These are phyloP conservation scores for Parnassius smintheus DNA, from an alignment of 2,888 invertebrate genomes.

Conservation along the genomic window DNA sequence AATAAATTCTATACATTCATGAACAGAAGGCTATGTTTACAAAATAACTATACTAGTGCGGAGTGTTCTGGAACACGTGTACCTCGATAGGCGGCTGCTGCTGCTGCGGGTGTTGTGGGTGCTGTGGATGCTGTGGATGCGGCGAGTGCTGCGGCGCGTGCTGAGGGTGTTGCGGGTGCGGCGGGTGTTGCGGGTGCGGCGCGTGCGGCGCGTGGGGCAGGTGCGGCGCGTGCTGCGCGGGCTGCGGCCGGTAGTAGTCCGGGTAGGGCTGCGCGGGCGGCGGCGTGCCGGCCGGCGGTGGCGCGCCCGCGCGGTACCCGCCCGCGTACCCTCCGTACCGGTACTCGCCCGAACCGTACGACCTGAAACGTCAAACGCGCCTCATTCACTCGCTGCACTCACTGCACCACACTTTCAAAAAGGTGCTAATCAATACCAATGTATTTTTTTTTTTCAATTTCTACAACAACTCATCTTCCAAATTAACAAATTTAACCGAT, in stretches of 20 bases:
- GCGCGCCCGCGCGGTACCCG: slow-evolving; percentile 64
- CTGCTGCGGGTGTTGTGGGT: slow-evolving; percentile 37
- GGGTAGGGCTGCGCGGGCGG: slow-evolving; percentile 64
- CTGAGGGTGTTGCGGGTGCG: slow-evolving; percentile 42
- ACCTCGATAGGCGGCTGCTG: slow-evolving; percentile 56
- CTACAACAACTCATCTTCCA: too few species aligned
- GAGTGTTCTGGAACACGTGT: neutral
- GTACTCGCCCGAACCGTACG: slow-evolving; percentile 57
- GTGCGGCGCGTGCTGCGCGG: slow-evolving; percentile 45
- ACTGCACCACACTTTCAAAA: too few species aligned
- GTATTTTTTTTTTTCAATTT: too few species aligned
- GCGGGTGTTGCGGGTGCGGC: slow-evolving; percentile 40
- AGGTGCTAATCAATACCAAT: too few species aligned
- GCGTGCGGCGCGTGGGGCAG: slow-evolving; percentile 32
- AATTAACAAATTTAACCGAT: too few species aligned
- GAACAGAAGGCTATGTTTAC: too few species aligned
- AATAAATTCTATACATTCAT: too few species aligned
- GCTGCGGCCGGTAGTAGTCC: slow-evolving; percentile 66
- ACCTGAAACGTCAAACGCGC: slow-evolving; percentile 41
- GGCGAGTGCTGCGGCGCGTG: slow-evolving; percentile 43
- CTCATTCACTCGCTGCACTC: too few species aligned
- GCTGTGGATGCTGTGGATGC: slow-evolving; percentile 38
- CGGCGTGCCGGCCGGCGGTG: slow-evolving; percentile 52
- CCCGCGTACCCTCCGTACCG: slow-evolving; percentile 74
- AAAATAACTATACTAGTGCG: too few species aligned